Percentiles rank a stretch among this genome's conserved stretches.
Evolutionary conservation across 2,888 invertebrate genomes (phyloP).

Genomic region (Drosophila borborema): DNA sequence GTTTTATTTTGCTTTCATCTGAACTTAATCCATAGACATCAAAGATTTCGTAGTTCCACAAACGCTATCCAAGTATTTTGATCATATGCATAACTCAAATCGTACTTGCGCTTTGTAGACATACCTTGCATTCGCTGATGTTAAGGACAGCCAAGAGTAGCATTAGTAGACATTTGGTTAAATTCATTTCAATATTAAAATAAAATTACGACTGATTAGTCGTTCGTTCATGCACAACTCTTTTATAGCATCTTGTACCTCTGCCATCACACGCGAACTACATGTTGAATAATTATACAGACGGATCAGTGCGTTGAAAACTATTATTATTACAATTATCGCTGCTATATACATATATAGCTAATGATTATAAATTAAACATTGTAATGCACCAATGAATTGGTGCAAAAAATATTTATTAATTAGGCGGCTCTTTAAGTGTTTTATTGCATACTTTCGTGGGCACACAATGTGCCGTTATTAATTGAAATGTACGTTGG

Average conservation of each 20-base stretch:
- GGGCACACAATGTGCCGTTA: slow-evolving; percentile 15
- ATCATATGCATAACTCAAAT: neutral
- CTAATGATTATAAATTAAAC: neutral
- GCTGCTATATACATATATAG: neutral
- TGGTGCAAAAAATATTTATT: neutral
- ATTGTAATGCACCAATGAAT: neutral
- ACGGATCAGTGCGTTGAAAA: no score
- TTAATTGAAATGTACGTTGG: slow-evolving; percentile 36
- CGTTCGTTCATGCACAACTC: neutral
- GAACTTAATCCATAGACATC: neutral
- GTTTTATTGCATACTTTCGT: slow-evolving; percentile 34
- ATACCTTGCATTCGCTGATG: neutral
- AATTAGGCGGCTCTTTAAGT: neutral
- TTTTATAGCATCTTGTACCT: neutral
- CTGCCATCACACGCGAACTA: neutral
- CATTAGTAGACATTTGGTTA: neutral
- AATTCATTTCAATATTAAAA: neutral
- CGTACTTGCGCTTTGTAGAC: neutral
- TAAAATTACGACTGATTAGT: neutral
- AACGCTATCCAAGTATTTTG: neutral
- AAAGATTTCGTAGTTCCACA: neutral
- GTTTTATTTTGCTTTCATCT: neutral
- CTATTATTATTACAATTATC: neutral
- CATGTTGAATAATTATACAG: neutral
- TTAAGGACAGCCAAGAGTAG: neutral